Evolutionary conservation across 2,113 vertebrate species (phyloP).

Genomic region (Porphyrio hochstetteri): DNA sequence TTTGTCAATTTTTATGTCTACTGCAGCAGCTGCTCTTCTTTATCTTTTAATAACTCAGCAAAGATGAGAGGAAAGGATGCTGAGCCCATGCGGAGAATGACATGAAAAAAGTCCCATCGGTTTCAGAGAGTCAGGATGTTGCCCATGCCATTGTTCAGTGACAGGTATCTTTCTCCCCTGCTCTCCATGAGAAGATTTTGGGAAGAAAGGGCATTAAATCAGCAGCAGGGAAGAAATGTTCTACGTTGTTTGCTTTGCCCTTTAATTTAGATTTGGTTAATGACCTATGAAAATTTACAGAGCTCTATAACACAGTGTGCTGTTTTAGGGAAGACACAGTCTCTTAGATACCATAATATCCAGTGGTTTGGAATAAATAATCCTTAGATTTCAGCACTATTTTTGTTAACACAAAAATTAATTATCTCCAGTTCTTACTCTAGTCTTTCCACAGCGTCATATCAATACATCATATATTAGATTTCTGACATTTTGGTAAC

Average conservation of each 20-base stretch:
- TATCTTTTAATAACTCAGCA: not conserved
- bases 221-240: not conserved
- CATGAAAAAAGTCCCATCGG: not conserved
- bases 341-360: rapidly evolving
- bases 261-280: not conserved
- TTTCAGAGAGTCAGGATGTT: not conserved
- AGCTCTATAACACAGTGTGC: not conserved
- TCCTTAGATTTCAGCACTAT: not conserved
- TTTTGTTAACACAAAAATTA: not conserved
- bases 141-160: not conserved
- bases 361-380: not conserved
- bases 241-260: not conserved
- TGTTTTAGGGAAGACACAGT: not conserved
- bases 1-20: constrained; percentile 11
- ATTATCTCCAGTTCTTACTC: not conserved
- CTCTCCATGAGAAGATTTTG: not conserved
- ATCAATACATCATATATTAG: not conserved
- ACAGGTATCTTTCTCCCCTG: not conserved
- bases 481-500: not conserved
- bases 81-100: not conserved
- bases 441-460: not conserved
- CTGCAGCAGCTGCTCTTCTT: constrained; percentile 31
- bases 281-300: not conserved
- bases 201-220: not conserved
- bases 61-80: not conserved